phyloP scores from a whole-genome alignment of 2,113 vertebrate species.

The Halcyon malimbica region DNA sequence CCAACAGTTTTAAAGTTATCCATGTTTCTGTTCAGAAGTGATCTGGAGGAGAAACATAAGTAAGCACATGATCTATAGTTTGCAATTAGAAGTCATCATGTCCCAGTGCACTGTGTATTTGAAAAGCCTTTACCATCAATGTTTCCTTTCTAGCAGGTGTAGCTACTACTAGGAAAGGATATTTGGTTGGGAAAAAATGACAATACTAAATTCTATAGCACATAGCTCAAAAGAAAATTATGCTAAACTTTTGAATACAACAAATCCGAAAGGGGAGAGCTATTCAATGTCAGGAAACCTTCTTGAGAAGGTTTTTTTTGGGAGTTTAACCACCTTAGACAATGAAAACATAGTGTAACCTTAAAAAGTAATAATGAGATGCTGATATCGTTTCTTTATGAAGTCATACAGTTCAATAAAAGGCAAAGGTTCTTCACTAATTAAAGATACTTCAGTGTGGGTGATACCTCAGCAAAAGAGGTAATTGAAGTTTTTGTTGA shows the following conservation, averaged over 20 bases:
- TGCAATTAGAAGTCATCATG: background rate
- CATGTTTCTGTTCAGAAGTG: background rate
- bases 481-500: background rate
- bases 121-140: background rate
- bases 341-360: background rate
- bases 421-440: background rate
- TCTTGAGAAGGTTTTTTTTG: background rate
- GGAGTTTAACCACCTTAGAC: background rate
- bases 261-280: background rate
- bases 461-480: background rate
- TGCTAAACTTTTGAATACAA: background rate
- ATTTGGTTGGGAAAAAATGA: background rate
- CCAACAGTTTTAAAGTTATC: background rate
- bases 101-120: background rate
- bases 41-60: background rate
- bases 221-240: background rate
- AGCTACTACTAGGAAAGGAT: background rate
- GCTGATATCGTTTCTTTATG: background rate
- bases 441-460: background rate
- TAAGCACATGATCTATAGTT: background rate
- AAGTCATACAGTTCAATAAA: background rate
- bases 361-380: background rate
- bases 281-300: background rate
- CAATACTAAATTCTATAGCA: background rate
- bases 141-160: background rate